Evolutionary conservation across 2,113 vertebrate genomes (phyloP).

Genomic region (Numenius arquata): DNA sequence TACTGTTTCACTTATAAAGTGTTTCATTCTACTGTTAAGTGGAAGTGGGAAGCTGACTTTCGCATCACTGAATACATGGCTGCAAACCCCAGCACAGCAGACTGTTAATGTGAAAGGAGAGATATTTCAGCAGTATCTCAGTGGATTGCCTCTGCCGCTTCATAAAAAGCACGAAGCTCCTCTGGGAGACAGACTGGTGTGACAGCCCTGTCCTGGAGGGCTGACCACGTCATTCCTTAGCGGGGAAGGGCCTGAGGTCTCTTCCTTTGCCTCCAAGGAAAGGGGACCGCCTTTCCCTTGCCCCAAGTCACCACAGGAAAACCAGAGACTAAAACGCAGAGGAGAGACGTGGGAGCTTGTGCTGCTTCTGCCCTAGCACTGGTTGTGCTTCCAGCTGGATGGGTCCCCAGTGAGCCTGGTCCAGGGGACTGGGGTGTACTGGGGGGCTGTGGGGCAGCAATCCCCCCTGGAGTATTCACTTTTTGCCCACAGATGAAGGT

Average conservation of each 20-base stretch:
- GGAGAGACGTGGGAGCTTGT: background rate
- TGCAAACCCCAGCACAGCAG: background rate
- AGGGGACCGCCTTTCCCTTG: background rate
- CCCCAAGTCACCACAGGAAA: background rate
- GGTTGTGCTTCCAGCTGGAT: background rate
- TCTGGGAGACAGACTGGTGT: background rate
- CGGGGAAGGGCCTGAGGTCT: background rate
- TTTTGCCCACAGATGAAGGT: background rate
- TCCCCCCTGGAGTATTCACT: background rate
- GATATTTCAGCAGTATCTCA: background rate
- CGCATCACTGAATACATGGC: background rate
- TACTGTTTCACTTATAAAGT: background rate
- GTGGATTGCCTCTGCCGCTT: background rate
- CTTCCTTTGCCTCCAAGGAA: background rate
- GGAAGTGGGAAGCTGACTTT: background rate
- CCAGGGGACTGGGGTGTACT: background rate
- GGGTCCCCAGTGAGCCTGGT: background rate
- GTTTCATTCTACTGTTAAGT: background rate
- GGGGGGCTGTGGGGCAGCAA: background rate
- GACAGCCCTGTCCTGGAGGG: background rate
- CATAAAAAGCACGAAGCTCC: background rate
- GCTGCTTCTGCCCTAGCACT: background rate
- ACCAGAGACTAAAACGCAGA: background rate
- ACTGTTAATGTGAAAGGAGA: conserved; percentile 1
- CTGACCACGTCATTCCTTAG: background rate